phyloP scores from a whole-genome alignment of 2,888 invertebrate genomes.

The Reticulitermes lucifugus region DNA sequence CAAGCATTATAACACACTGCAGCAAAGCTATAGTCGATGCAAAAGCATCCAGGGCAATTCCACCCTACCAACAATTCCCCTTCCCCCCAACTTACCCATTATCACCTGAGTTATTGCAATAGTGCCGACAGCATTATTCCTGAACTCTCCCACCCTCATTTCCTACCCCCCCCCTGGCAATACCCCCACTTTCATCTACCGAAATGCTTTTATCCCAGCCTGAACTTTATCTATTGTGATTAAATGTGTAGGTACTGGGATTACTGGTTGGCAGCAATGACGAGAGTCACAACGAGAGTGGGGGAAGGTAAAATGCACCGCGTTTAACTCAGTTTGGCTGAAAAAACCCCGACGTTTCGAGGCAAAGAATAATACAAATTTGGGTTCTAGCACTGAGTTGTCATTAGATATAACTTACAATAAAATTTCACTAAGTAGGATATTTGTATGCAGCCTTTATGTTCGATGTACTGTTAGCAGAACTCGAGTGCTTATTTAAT shows the following conservation, averaged over 20 bases:
- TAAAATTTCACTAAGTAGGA: too few species aligned
- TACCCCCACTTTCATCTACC: conserved; percentile 3
- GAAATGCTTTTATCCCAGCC: conserved; percentile 35
- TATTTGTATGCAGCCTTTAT: neutral
- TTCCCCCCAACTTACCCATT: conserved; percentile 36
- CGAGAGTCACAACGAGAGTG: neutral
- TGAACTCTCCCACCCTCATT: conserved; percentile 26
- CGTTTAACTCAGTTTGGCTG: conserved; percentile 10
- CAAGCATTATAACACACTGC: conserved; percentile 17
- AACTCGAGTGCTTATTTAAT: too few species aligned
- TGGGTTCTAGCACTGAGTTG: too few species aligned
- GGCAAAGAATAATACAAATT: neutral
- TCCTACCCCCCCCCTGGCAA: neutral
- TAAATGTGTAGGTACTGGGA: conserved; percentile 33
- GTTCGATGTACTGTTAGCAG: neutral
- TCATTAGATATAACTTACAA: too few species aligned
- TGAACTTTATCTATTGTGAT: conserved; percentile 36
- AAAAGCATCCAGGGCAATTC: conserved; percentile 37
- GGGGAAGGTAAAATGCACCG: neutral
- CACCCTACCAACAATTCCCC: conserved; percentile 31
- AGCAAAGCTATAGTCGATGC: conserved; percentile 33
- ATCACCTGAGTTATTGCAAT: conserved; percentile 49
- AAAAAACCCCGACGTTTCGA: neutral
- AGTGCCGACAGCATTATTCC: conserved; percentile 47
- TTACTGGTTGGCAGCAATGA: conserved; percentile 27